Evolutionary conservation across 1,140 invertebrate genomes (phyloP), one percentile per base, ranked within the genome.

Genomic region (Caerostris extrusa): DNA sequence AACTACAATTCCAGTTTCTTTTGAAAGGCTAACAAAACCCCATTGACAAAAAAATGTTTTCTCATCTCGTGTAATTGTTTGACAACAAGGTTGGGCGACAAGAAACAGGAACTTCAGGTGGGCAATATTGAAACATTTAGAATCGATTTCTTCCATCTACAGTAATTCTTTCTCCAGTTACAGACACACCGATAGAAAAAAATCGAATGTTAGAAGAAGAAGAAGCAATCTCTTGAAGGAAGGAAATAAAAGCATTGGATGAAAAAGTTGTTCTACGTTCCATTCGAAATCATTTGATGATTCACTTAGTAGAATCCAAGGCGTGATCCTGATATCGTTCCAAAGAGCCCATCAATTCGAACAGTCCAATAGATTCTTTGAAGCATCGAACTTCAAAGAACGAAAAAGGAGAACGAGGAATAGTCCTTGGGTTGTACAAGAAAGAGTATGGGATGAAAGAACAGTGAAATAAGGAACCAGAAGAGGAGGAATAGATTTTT

Each of bases 261-360:
- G 55, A 12, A 57, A 53, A 67, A 56, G 55, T 60, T 60, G 56
- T 56, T 85, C 83, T 34, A n/a, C 17, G 3, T 60, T 85, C 14
- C 6, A 58, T 85, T 85, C 83, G 17, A 57, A 85, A 85, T 58
- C 56, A 85, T 56, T 85, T 85, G 83, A 85, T 60, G 83, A 85
- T 85, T 85, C 83, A 85, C 83, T 85, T 58, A 85, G 17, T 5
- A 85, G 19, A 57, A 77, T 12, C 19, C 53, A 50, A 77, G 71
- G 34, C 34, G 34, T 77, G 57, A 60, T 85, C 55, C 56, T 34
- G 58, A 85, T 56, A 85, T 85, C 56, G n/a, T 85, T 85, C 10
- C 56, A 85, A 50, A 19, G 69, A 50, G 34, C 19, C 69, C 50
- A 53, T 77, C 69, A 77, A 77, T 53, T 77, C 71, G 34, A 34